These are phyloP conservation scores for Eilema depressum DNA, from an alignment of 2,888 invertebrate species.

Conservation along the genomic window DNA sequence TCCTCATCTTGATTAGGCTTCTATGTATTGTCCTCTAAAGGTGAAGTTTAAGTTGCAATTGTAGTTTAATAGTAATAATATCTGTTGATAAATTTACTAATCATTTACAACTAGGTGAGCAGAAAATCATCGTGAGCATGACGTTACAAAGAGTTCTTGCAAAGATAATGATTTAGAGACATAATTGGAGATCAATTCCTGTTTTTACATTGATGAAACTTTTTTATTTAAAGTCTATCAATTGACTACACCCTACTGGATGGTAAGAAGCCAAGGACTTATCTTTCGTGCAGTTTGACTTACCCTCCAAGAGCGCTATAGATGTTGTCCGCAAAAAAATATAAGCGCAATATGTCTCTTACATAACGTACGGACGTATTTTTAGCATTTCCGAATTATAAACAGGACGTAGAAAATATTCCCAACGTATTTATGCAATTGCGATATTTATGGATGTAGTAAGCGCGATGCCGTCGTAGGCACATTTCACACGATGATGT, in stretches of 20 bases:
- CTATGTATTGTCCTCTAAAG: constrained; percentile 67
- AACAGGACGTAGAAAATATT: constrained; percentile 4
- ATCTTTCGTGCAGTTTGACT: neutral
- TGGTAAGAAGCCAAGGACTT: neutral
- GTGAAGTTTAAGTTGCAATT: constrained; percentile 58
- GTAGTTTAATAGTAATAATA: constrained; percentile 37
- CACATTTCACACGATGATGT: constrained; percentile 54
- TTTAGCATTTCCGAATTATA: neutral
- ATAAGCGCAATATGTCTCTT: neutral
- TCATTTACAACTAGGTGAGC: constrained; percentile 22
- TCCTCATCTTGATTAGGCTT: constrained; percentile 67
- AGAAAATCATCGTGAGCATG: neutral
- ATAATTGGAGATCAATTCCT: neutral
- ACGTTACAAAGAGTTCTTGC: neutral
- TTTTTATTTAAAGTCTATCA: too few relatives aligned
- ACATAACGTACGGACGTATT: neutral
- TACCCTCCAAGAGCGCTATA: too few relatives aligned
- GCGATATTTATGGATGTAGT: constrained; percentile 1
- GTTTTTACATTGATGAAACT: too few relatives aligned
- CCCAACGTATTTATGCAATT: neutral
- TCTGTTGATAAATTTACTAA: constrained; percentile 41
- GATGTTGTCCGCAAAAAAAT: neutral
- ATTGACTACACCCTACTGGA: too few relatives aligned
- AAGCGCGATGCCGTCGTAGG: constrained; percentile 19
- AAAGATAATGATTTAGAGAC: neutral